Percentiles rank a stretch among this genome's conserved stretches.
These are phyloP conservation scores for Synergus itoensis DNA, from an alignment of 2,888 invertebrate species.

Conservation along the genomic window DNA sequence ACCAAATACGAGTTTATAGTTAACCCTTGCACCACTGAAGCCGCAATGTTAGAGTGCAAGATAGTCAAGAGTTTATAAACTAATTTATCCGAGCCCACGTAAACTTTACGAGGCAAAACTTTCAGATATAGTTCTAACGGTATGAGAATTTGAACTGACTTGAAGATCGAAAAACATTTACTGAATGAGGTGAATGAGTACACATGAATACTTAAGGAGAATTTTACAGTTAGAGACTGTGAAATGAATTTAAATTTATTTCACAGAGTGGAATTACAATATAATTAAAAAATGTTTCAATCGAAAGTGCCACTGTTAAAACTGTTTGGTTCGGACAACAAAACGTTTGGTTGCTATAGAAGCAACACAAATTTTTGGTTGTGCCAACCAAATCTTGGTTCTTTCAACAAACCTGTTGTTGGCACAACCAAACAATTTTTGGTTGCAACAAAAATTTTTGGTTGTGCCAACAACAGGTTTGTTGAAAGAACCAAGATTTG, in stretches of 20 bases:
- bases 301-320: no score
- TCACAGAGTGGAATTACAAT: neutral
- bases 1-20: slow-evolving; percentile 28
- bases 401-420: no score
- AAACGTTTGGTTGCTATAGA: no score
- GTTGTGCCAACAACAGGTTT: no score
- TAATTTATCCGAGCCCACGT: slow-evolving; percentile 22
- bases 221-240: neutral
- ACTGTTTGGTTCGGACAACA: no score
- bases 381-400: no score
- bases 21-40: neutral
- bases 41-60: slow-evolving; percentile 8
- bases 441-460: no score
- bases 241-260: neutral
- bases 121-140: neutral
- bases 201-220: neutral
- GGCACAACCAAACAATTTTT: no score
- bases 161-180: neutral
- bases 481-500: no score
- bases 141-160: neutral
- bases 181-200: neutral
- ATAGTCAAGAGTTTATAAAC: slow-evolving; percentile 29
- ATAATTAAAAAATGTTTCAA: no score
- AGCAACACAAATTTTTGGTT: no score
- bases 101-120: slow-evolving; percentile 5